These are phyloP conservation scores for Meloe dianella DNA, from an alignment of 2,888 invertebrate genomes.

Conservation along the genomic window DNA sequence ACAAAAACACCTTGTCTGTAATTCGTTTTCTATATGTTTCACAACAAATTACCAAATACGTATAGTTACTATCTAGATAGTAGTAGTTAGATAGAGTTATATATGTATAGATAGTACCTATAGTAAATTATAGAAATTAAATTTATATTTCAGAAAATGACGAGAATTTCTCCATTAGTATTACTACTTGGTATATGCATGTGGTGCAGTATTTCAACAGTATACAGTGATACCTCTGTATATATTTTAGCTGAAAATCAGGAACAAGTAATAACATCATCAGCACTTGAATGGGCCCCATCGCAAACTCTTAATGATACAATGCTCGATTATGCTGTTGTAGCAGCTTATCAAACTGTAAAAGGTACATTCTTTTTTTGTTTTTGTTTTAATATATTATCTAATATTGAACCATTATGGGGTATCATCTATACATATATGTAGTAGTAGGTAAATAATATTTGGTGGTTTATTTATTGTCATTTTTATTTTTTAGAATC, in stretches of 20 bases:
- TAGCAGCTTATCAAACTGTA: conserved; percentile 63
- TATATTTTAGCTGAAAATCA: conserved; percentile 55
- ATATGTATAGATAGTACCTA: too few species aligned
- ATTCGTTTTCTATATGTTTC: too few species aligned
- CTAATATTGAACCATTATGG: too few species aligned
- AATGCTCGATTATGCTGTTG: conserved; percentile 70
- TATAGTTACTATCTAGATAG: too few species aligned
- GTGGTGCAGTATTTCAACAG: conserved; percentile 17
- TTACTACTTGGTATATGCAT: conserved; percentile 21
- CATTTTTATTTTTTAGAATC: conserved; percentile 55
- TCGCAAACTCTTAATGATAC: conserved; percentile 55
- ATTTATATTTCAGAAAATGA: conserved; percentile 20
- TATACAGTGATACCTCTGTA: conserved; percentile 46
- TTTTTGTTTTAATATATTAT: background rate
- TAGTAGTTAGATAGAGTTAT: too few species aligned
- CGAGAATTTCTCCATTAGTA: conserved; percentile 30
- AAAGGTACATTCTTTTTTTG: conserved; percentile 38
- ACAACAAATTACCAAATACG: too few species aligned
- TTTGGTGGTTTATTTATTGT: too few species aligned
- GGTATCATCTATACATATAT: too few species aligned
- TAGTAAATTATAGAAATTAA: background rate
- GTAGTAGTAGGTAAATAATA: too few species aligned
- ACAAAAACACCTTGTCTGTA: too few species aligned
- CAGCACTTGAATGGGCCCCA: conserved; percentile 78
- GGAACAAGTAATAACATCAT: conserved; percentile 78